A percentile compares a stretch with the other conserved stretches of the same genome.
Conservation (phyloP, 2,797 vertebrate genomes). For the Enteromius unitaeniatus region DNA sequence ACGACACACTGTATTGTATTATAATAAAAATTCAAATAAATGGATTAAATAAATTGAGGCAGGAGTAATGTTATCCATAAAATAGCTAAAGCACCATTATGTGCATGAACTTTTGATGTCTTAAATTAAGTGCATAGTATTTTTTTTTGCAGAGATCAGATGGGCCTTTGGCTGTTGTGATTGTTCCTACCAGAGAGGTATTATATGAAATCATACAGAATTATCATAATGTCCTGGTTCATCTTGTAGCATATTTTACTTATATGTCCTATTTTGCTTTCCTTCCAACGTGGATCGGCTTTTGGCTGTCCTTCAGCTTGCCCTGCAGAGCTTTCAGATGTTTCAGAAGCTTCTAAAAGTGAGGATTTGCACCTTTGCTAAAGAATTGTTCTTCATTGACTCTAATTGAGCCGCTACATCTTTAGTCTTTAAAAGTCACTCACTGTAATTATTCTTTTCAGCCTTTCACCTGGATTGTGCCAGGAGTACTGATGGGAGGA, state of each 20-base stretch:
- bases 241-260: not conserved
- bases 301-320: constrained; percentile 77
- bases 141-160: constrained; percentile 80
- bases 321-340: constrained; percentile 89
- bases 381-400: not conserved
- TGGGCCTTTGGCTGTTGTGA: constrained; percentile 88
- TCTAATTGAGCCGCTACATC: not conserved
- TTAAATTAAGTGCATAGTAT: not conserved
- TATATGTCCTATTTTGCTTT: not conserved
- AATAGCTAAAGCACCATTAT: not conserved
- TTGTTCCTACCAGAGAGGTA: constrained; percentile 88
- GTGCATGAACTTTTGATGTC: too few species aligned
- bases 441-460: constrained; percentile 59
- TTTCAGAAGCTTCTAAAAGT: constrained; percentile 96
- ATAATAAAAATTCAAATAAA: not conserved
- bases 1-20: not conserved
- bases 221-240: not conserved
- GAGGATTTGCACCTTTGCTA: constrained; percentile 57
- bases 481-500: constrained; percentile 96
- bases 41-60: not conserved
- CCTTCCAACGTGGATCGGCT: not conserved
- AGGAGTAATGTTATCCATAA: not conserved
- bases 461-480: constrained; percentile 88
- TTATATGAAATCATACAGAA: not conserved
- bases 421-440: not conserved